Evolutionary conservation across 1,140 invertebrate genomes (phyloP), one percentile per base, ranked within the genome.

Genomic region (Maconellicoccus hirsutus): DNA sequence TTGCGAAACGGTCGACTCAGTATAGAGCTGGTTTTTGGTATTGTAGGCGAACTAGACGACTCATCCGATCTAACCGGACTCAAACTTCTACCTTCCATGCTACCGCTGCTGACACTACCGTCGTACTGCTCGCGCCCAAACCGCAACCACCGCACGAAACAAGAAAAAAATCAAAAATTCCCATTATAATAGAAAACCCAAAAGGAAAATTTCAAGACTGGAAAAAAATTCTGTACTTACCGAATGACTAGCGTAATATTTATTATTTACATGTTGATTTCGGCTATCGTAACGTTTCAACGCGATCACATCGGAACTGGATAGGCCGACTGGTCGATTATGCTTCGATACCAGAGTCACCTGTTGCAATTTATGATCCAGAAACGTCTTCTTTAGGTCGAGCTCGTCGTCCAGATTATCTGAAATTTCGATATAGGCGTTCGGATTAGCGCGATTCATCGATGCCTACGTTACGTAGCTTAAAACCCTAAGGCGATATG

Each of bases 301-400:
- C 42, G 42, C 42, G 42, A 52, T 52, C 42, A 52, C 42, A 19
- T 52, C 42, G 3, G n/a, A 14, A 52, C 42, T 81, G 21, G 85
- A 86, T 66, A 87, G 81, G n/a, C 81, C 79, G n/a, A 84, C 75
- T 14, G 77, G 77, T 23, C 79, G 78, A 16, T 78, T 79, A 69
- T 84, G 82, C 70, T 82, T 84, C 0, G 82, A 79, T 21, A 85
- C 86, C 21, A 88, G 77, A 33, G 83, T 83, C 19, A 89, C 82
- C 78, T 88, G 86, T 71, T 86, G 86, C 19, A 88, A 81, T 72
- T 84, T 83, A 75, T 87, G 87, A 74, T 89, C 87, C 42, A 83
- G 84, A 33, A 89, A 76, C 0, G 83, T 83, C 59, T 84, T 77
- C 29, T 81, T 81, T 7, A 84, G 79, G 70, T 84, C 81, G 73